These are phyloP conservation scores for Plebejus melissa DNA, from an alignment of 2,888 invertebrate species.

Conservation along the genomic window DNA sequence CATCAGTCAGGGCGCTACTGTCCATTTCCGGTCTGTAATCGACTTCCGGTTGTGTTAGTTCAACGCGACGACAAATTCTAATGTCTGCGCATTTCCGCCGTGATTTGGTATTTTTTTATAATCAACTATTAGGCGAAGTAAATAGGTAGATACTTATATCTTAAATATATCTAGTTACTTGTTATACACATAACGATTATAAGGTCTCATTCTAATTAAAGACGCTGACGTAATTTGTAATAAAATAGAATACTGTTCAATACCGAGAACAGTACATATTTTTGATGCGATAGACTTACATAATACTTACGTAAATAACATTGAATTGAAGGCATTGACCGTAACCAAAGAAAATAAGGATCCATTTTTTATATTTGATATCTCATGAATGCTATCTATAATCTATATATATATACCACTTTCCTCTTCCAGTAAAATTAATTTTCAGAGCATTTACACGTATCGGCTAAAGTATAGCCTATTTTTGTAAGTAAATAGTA, in stretches of 20 bases:
- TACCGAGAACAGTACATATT: too few relatives aligned
- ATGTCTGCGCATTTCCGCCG: slow-evolving; percentile 23
- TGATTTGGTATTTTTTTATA: not conserved
- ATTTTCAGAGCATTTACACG: not conserved
- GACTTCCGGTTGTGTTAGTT: slow-evolving; percentile 51
- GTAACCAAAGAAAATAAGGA: not conserved
- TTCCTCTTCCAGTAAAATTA: not conserved
- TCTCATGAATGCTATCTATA: not conserved
- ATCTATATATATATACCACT: too few relatives aligned
- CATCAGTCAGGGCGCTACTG: slow-evolving; percentile 37
- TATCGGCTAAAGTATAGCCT: not conserved
- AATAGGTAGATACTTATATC: too few relatives aligned
- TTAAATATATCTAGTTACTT: too few relatives aligned
- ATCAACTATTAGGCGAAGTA: not conserved
- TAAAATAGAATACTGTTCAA: too few relatives aligned
- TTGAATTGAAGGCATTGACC: not conserved
- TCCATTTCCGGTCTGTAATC: slow-evolving; percentile 61
- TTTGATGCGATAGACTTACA: too few relatives aligned
- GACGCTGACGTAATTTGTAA: too few relatives aligned
- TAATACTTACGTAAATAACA: too few relatives aligned
- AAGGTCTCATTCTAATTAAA: too few relatives aligned
- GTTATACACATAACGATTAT: too few relatives aligned
- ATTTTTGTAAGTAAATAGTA: slow-evolving; percentile 9
- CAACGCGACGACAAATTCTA: slow-evolving; percentile 34
- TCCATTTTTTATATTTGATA: not conserved